A percentile compares a stretch with the other conserved stretches of the same genome.
phyloP scores from a whole-genome alignment of 2,888 invertebrate species.

The Lordiphosa andalusiaca region DNA sequence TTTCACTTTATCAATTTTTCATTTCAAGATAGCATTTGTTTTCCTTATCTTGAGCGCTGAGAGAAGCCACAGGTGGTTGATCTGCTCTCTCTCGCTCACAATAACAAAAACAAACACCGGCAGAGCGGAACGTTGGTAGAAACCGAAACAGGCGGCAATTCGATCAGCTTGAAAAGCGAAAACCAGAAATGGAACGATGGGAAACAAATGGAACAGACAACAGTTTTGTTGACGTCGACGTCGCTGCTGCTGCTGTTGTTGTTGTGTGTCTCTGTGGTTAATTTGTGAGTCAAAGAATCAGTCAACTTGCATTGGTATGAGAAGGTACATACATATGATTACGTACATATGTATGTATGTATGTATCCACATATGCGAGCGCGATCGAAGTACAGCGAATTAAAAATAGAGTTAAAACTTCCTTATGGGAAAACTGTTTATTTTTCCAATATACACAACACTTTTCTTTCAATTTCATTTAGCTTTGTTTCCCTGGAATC shows the following conservation, averaged over 20 bases:
- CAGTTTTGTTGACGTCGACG: constrained; percentile 57
- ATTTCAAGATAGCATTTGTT: constrained; percentile 16
- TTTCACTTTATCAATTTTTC: constrained; percentile 39
- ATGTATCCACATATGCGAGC: too few species aligned
- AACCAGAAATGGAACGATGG: constrained; percentile 67
- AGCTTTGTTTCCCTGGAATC: constrained; percentile 12
- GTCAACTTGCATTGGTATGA: constrained; percentile 26
- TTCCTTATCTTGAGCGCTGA: constrained; percentile 6
- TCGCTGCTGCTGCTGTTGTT: constrained; percentile 30
- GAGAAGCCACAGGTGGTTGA: neutral
- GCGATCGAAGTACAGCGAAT: constrained; percentile 5
- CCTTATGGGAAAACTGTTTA: neutral
- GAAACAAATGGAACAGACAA: constrained; percentile 61
- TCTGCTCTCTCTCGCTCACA: constrained; percentile 29
- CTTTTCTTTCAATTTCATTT: constrained; percentile 10
- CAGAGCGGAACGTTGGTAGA: constrained; percentile 50
- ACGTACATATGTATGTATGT: too few species aligned
- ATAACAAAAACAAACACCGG: constrained; percentile 68
- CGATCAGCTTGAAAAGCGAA: constrained; percentile 57
- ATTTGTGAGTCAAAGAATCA: constrained; percentile 75
- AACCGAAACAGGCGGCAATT: constrained; percentile 28
- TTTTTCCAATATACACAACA: constrained; percentile 4
- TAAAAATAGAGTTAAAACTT: constrained; percentile 39
- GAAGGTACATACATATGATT: constrained; percentile 8
- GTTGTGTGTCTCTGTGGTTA: constrained; percentile 36